phyloP scores from a whole-genome alignment of 1,140 invertebrate genomes.

The Acromyrmex heyeri region DNA sequence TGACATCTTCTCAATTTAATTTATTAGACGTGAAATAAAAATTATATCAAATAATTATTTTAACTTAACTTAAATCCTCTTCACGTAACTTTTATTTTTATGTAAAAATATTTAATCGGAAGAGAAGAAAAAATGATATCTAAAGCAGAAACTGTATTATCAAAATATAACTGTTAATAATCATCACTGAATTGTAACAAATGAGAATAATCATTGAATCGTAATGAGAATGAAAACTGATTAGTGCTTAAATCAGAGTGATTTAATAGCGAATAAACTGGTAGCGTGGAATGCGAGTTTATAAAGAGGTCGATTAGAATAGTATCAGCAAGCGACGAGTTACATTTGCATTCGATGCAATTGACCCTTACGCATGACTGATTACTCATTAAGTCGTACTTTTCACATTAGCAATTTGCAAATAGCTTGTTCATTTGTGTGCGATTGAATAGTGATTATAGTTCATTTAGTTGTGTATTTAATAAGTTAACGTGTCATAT shows the following conservation, averaged over 20 bases:
- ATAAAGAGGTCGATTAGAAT: constrained; percentile 60
- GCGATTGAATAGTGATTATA: constrained; percentile 13
- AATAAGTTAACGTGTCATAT: constrained; percentile 12
- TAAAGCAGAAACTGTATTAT: background rate
- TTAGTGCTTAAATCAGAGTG: constrained; percentile 35
- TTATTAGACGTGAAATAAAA: background rate
- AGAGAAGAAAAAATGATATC: background rate
- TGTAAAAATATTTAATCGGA: background rate
- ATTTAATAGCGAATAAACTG: constrained; percentile 46
- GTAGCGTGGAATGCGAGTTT: constrained; percentile 37
- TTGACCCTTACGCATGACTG: constrained; percentile 50
- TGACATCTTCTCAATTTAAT: background rate
- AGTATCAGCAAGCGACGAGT: constrained; percentile 50
- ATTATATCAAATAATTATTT: background rate
- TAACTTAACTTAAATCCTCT: background rate
- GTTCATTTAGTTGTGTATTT: background rate
- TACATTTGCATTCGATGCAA: constrained; percentile 56
- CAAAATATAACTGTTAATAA: background rate
- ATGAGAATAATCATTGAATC: constrained; percentile 18
- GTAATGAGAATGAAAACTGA: constrained; percentile 40
- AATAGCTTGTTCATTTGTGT: constrained; percentile 24
- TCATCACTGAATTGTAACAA: constrained; percentile 12
- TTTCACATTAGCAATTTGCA: constrained; percentile 53
- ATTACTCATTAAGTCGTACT: constrained; percentile 46
- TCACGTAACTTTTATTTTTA: background rate